Percentiles rank a stretch among this genome's conserved stretches.
Conservation (phyloP, 2,888 invertebrate species). For the Ornithoptera alexandrae region DNA sequence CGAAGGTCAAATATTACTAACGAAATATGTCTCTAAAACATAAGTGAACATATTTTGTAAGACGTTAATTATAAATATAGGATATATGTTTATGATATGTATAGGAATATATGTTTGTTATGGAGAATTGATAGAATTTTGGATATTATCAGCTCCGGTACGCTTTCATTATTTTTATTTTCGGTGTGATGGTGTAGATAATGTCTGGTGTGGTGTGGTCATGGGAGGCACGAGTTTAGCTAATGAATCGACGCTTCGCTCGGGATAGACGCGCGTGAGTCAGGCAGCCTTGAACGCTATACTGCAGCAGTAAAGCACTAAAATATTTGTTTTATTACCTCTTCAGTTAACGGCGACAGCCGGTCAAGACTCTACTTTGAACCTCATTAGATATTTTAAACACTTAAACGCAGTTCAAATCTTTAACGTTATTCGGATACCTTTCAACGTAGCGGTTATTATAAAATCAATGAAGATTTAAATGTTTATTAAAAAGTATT, state of each 20-base stretch:
- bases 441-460: background rate
- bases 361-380: slow-evolving; percentile 4
- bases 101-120: too few species aligned
- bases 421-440: background rate
- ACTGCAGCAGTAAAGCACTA: slow-evolving; percentile 55
- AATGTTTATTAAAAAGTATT: background rate
- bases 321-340: slow-evolving; percentile 68
- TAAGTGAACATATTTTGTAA: too few species aligned
- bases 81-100: too few species aligned
- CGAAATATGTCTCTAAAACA: too few species aligned
- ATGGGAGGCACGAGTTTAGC: slow-evolving; percentile 46
- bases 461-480: background rate
- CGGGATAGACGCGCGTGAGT: slow-evolving; percentile 64
- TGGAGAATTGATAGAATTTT: background rate
- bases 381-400: background rate
- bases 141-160: background rate
- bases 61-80: too few species aligned
- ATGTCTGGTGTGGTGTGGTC: slow-evolving; percentile 30
- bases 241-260: slow-evolving; percentile 56
- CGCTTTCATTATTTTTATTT: background rate
- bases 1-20: too few species aligned
- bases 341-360: slow-evolving; percentile 53
- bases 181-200: slow-evolving; percentile 16
- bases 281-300: slow-evolving; percentile 66
- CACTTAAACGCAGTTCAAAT: background rate